These are phyloP conservation scores for Acropora tenuis DNA, from an alignment of 64 coral and sea anemone genomes.

Conservation along the genomic window DNA sequence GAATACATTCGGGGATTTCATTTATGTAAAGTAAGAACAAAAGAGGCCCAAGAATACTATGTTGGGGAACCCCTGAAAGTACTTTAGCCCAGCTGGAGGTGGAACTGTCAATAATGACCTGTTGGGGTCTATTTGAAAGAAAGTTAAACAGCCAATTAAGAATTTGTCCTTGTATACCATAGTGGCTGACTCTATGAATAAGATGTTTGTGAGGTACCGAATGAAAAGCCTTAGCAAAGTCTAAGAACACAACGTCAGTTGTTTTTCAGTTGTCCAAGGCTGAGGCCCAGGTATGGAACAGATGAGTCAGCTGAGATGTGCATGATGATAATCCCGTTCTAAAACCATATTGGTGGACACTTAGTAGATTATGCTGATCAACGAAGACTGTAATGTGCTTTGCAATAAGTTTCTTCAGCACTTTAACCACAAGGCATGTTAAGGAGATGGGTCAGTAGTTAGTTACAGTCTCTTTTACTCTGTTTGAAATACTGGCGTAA, in stretches of 20 bases:
- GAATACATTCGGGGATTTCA: too few species aligned
- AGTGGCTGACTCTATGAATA: background rate
- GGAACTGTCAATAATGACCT: too few species aligned
- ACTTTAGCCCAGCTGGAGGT: background rate
- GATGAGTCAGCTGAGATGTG: background rate
- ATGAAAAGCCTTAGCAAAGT: background rate
- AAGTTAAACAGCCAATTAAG: too few species aligned
- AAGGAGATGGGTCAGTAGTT: constrained; percentile 12
- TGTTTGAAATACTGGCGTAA: constrained; percentile 4
- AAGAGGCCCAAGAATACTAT: too few species aligned
- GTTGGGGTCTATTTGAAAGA: too few species aligned
- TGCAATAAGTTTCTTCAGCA: background rate
- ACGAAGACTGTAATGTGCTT: background rate
- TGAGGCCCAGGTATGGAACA: background rate
- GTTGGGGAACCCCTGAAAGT: background rate
- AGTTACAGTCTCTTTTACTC: background rate
- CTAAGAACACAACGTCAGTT: background rate
- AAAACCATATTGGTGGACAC: background rate
- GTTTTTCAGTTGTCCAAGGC: background rate
- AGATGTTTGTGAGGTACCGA: background rate
- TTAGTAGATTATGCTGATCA: background rate
- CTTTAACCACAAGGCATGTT: background rate
- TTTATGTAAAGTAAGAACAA: too few species aligned
- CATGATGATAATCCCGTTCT: background rate
- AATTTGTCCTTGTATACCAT: background rate